These are phyloP conservation scores for Drosophila saltans DNA, from an alignment of 1,140 invertebrate species.

Conservation along the genomic window DNA sequence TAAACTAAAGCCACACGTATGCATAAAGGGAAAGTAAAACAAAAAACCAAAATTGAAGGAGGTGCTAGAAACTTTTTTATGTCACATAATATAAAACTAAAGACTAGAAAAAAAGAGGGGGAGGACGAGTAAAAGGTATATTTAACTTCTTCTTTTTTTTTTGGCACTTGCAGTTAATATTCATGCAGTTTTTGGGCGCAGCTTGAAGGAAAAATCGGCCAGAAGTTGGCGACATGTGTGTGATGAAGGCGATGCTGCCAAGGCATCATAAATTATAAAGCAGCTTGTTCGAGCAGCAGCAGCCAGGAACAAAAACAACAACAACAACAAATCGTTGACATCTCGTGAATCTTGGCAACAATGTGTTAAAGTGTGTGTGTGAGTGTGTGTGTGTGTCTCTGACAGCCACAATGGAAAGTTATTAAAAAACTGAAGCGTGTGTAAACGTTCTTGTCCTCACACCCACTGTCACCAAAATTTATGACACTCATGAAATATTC, in stretches of 20 bases:
- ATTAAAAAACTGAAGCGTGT: slow-evolving; percentile 70
- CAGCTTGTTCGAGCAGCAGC: slow-evolving; percentile 60
- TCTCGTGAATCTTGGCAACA: slow-evolving; percentile 50
- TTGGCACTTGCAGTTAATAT: slow-evolving; percentile 76
- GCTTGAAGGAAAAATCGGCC: slow-evolving; percentile 69
- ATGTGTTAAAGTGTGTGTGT: slow-evolving; percentile 26
- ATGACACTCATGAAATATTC: slow-evolving; percentile 76
- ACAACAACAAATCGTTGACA: slow-evolving; percentile 51
- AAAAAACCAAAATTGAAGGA: slow-evolving; percentile 8
- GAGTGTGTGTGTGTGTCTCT: slow-evolving; percentile 49
- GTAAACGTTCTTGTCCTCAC: slow-evolving; percentile 38
- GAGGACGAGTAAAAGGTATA: slow-evolving; percentile 12
- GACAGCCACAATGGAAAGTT: slow-evolving; percentile 76
- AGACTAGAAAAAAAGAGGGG: slow-evolving; percentile 38
- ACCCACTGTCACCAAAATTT: slow-evolving; percentile 39
- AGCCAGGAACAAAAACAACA: slow-evolving; percentile 29
- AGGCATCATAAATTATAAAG: slow-evolving; percentile 78
- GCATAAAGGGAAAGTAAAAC: slow-evolving; percentile 38
- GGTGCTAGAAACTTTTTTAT: slow-evolving; percentile 63
- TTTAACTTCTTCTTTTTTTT: slow-evolving; percentile 18
- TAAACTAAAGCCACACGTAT: slow-evolving; percentile 67
- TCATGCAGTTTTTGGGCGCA: slow-evolving; percentile 69
- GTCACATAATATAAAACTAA: slow-evolving; percentile 52
- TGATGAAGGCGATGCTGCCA: slow-evolving; percentile 62
- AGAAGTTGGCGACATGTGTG: slow-evolving; percentile 71